Percentiles rank a stretch among this genome's conserved stretches.
These are phyloP conservation scores for Orestias chungarensis DNA, from an alignment of 2,797 vertebrate species.

Conservation along the genomic window DNA sequence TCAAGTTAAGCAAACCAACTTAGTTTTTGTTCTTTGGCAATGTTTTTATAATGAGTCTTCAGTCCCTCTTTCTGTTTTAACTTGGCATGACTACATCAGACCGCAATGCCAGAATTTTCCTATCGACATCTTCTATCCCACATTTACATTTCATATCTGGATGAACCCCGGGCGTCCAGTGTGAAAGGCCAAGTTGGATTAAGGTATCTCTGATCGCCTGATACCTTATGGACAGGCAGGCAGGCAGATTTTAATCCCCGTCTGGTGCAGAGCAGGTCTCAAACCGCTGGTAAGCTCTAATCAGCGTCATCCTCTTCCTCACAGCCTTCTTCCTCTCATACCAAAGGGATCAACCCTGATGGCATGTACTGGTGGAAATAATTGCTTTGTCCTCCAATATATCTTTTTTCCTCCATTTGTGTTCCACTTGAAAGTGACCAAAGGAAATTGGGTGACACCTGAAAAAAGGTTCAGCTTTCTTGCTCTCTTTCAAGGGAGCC, in stretches of 20 bases:
- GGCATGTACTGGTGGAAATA: constrained; percentile 71
- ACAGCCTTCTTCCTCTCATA: constrained; percentile 35
- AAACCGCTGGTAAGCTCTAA: constrained; percentile 75
- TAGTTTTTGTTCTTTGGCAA: not conserved
- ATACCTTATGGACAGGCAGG: constrained; percentile 60
- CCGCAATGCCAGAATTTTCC: constrained; percentile 64
- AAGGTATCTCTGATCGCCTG: constrained; percentile 76
- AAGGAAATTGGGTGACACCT: constrained; percentile 62
- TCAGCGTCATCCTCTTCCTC: constrained; percentile 71
- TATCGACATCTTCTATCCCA: constrained; percentile 64
- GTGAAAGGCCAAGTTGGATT: constrained; percentile 81
- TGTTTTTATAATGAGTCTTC: not conserved
- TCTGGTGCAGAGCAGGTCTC: constrained; percentile 69
- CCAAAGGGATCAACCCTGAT: constrained; percentile 69
- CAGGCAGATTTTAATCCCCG: constrained; percentile 75
- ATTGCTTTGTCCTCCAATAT: constrained; percentile 75
- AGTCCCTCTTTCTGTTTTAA: constrained; percentile 11
- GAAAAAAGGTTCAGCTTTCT: constrained; percentile 21
- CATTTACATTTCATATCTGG: constrained; percentile 76
- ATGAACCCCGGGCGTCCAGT: constrained; percentile 44
- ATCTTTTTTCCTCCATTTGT: constrained; percentile 37
- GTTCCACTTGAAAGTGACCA: constrained; percentile 56
- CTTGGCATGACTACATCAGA: constrained; percentile 63
- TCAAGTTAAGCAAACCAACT: not conserved
- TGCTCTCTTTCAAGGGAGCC: constrained; percentile 35